phyloP scores from a whole-genome alignment of 1,140 invertebrate genomes.

The Caenorhabditis remanei region DNA sequence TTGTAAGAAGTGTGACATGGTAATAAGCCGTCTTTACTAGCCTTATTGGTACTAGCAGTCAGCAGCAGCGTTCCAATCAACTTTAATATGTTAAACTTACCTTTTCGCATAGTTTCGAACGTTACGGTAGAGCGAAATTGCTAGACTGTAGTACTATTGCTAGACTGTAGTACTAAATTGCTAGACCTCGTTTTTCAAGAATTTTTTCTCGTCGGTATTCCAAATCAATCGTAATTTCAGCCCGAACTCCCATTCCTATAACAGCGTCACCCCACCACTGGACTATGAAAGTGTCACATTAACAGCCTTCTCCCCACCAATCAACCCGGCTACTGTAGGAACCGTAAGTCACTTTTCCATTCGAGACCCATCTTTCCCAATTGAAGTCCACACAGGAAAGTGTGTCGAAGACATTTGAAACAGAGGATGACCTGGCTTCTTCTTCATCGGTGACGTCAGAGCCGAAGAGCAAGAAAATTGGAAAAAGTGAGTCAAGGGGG shows the following conservation, averaged over 20 bases:
- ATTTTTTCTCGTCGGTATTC: background rate
- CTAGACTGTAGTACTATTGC: no score
- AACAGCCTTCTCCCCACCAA: conserved; percentile 66
- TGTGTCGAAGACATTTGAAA: conserved; percentile 72
- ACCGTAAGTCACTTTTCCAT: conserved; percentile 2
- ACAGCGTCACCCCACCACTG: conserved; percentile 59
- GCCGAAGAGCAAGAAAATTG: conserved; percentile 26
- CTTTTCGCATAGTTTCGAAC: no score
- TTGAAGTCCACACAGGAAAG: conserved; percentile 55
- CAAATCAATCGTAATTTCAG: background rate
- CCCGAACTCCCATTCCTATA: conserved; percentile 55
- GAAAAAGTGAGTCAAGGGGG: conserved; percentile 30
- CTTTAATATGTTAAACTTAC: no score
- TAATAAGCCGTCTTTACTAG: no score
- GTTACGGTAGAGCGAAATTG: no score
- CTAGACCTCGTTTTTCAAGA: no score
- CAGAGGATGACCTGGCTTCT: conserved; percentile 71
- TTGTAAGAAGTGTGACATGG: no score
- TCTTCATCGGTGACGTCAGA: conserved; percentile 51
- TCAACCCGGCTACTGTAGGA: conserved; percentile 50
- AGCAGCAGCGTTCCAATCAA: no score
- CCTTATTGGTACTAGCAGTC: no score
- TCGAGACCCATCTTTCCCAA: background rate
- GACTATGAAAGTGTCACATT: conserved; percentile 65
- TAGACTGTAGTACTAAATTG: no score